Conservation (phyloP, 2,888 invertebrate genomes). For the Sycophila texana region DNA sequence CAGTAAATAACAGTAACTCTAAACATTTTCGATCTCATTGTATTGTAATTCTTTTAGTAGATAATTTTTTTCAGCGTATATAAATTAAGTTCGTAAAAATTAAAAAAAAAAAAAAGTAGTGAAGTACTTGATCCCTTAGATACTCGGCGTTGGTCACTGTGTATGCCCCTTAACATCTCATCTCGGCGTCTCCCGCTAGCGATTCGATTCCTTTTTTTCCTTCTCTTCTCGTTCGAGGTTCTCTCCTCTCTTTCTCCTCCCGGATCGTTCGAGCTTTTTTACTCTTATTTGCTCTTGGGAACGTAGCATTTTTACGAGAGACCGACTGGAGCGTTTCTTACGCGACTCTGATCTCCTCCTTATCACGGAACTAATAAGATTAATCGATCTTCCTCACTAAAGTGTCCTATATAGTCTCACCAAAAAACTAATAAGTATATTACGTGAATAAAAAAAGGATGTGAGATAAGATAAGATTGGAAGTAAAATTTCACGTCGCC, state of each 20-base stretch:
- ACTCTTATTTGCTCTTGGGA: conserved; percentile 39
- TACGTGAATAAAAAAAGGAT: not conserved
- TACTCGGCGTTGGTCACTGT: not conserved
- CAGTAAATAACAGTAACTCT: too few species aligned
- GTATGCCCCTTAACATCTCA: conserved; percentile 16
- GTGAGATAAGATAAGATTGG: not conserved
- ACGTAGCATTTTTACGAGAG: conserved; percentile 41
- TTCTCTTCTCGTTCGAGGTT: not conserved
- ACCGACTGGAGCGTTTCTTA: conserved; percentile 17
- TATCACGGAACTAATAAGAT: conserved; percentile 23
- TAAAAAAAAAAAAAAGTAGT: too few species aligned
- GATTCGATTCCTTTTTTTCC: conserved; percentile 26
- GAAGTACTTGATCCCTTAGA: too few species aligned
- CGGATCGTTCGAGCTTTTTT: conserved; percentile 7
- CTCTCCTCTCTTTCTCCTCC: not conserved
- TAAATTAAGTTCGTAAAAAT: too few species aligned
- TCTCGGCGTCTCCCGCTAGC: conserved; percentile 9
- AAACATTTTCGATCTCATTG: too few species aligned
- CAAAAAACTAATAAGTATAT: too few species aligned
- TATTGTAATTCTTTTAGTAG: too few species aligned
- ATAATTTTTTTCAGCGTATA: too few species aligned
- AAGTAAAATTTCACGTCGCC: too few species aligned
- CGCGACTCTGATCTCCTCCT: not conserved
- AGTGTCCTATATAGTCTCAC: too few species aligned
- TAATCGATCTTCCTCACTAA: conserved; percentile 25